A percentile compares a stretch with the other conserved stretches of the same genome.
phyloP scores from a whole-genome alignment of 2,888 invertebrate species.

The Notodonta ziczac region DNA sequence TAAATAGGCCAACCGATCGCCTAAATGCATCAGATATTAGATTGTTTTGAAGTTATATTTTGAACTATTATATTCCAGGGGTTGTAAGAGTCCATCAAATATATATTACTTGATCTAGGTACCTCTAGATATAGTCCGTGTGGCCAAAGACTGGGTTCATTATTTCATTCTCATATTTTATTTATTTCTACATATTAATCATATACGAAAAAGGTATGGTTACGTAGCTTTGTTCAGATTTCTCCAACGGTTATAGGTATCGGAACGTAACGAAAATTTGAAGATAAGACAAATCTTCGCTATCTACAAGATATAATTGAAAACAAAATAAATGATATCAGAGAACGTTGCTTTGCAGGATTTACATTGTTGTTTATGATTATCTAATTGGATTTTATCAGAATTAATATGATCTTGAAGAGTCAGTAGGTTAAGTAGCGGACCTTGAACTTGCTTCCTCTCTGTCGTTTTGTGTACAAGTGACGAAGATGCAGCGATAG shows the following conservation, averaged over 20 bases:
- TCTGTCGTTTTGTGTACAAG: neutral
- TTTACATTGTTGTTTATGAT: neutral
- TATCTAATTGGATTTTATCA: constrained; percentile 1
- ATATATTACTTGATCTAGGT: too few species aligned
- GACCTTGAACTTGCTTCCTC: neutral
- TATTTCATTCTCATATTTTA: too few species aligned
- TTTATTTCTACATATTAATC: too few species aligned
- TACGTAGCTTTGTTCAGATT: too few species aligned
- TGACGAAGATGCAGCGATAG: neutral
- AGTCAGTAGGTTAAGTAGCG: neutral
- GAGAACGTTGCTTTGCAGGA: neutral
- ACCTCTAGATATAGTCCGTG: too few species aligned
- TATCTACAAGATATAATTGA: constrained; percentile 4
- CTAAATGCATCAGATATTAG: neutral
- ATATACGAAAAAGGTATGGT: too few species aligned
- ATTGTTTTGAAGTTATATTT: neutral
- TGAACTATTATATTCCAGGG: too few species aligned
- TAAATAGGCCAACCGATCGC: neutral
- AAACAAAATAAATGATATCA: neutral
- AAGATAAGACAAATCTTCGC: neutral
- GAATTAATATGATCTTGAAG: neutral
- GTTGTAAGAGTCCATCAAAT: too few species aligned
- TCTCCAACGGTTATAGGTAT: neutral
- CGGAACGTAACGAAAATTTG: neutral
- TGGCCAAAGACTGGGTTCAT: too few species aligned